Evolutionary conservation across 2,113 vertebrate species (phyloP).

Genomic region (Otis tarda): DNA sequence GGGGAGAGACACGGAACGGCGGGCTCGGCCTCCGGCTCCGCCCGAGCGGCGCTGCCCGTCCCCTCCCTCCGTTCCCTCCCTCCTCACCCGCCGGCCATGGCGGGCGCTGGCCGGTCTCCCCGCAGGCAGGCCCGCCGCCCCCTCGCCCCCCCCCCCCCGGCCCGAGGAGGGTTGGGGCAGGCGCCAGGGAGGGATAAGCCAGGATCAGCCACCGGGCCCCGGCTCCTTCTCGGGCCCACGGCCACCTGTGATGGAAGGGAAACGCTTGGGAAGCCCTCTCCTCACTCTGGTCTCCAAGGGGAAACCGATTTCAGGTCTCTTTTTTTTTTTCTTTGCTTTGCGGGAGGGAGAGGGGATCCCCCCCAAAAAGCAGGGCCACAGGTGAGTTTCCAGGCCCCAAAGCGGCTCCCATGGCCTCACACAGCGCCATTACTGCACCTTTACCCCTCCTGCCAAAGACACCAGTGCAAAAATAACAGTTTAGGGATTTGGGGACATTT

Average conservation of each 20-base stretch:
- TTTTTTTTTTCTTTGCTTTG: not conserved
- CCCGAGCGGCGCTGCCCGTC: too few relatives aligned
- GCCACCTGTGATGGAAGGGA: not conserved
- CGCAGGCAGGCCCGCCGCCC: not conserved
- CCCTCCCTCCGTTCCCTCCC: too few relatives aligned
- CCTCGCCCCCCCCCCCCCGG: not conserved
- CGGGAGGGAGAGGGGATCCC: not conserved
- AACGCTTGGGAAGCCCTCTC: not conserved
- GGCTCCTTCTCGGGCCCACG: not conserved
- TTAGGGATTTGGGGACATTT: not conserved
- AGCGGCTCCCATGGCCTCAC: accelerated
- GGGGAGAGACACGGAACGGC: too few relatives aligned
- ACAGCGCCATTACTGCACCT: accelerated
- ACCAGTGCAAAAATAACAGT: not conserved
- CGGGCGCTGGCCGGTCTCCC: not conserved
- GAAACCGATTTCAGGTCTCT: not conserved
- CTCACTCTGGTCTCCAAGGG: not conserved
- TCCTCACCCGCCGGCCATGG: not conserved
- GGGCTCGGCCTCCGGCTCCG: too few relatives aligned
- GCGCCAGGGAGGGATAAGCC: accelerated
- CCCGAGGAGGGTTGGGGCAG: not conserved
- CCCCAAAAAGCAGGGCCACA: accelerated
- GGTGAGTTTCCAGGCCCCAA: too few relatives aligned
- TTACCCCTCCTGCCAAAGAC: not conserved
- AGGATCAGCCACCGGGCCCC: not conserved